Conservation (phyloP, 2,888 invertebrate species). For the Drosophila monieri region DNA sequence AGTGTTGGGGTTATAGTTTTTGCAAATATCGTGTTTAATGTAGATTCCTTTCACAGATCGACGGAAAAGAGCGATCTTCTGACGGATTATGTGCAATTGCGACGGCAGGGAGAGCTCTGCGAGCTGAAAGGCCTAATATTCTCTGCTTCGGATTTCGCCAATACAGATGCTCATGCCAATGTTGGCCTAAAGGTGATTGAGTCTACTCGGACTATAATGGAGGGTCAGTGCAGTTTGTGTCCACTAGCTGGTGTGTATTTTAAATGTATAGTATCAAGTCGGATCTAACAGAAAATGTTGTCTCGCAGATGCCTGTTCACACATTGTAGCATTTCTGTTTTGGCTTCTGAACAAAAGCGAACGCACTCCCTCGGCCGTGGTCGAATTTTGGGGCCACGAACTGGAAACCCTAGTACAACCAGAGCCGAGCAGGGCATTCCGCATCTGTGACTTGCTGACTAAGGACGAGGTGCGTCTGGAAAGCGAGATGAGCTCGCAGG, state of each 20-base stretch:
- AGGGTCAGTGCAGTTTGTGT: slow-evolving; percentile 77
- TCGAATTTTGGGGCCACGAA: slow-evolving; percentile 81
- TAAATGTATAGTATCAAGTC: too few species aligned
- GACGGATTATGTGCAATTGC: slow-evolving; percentile 82
- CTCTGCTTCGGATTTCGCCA: slow-evolving; percentile 63
- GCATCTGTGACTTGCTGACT: slow-evolving; percentile 78
- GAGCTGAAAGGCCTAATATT: slow-evolving; percentile 80
- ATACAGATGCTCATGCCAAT: slow-evolving; percentile 69
- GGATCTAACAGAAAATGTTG: not conserved
- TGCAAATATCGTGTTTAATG: not conserved
- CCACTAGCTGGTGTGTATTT: slow-evolving; percentile 51
- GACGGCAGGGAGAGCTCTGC: slow-evolving; percentile 63
- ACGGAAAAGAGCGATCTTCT: slow-evolving; percentile 66
- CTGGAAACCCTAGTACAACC: slow-evolving; percentile 70
- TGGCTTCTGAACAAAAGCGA: slow-evolving; percentile 80
- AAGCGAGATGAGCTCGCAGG: slow-evolving; percentile 66
- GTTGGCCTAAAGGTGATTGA: slow-evolving; percentile 73
- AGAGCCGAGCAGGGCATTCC: slow-evolving; percentile 63
- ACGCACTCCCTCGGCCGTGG: slow-evolving; percentile 59
- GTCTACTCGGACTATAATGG: slow-evolving; percentile 61
- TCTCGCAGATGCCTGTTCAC: slow-evolving; percentile 73
- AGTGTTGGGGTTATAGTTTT: slow-evolving; percentile 3
- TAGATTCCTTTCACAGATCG: slow-evolving; percentile 27
- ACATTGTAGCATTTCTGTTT: slow-evolving; percentile 80
- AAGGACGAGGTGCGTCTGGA: slow-evolving; percentile 74